A percentile compares a stretch with the other conserved stretches of the same genome.
phyloP scores from a whole-genome alignment of 2,888 invertebrate species.

The Dilophus febrilis region DNA sequence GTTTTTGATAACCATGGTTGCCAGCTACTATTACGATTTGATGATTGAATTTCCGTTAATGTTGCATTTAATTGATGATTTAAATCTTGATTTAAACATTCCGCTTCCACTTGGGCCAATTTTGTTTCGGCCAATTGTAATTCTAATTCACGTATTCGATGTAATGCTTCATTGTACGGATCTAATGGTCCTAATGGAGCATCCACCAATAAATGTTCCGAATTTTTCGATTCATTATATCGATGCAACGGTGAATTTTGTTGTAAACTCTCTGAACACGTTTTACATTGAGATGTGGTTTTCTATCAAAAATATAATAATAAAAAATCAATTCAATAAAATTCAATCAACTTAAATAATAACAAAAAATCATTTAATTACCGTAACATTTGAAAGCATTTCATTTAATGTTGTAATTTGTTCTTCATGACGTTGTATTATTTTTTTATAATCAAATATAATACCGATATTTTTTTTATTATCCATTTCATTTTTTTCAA shows the following conservation, averaged over 20 bases:
- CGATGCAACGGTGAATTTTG: conserved; percentile 11
- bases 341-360: conserved; percentile 2
- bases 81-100: conserved; percentile 88
- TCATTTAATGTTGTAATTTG: conserved; percentile 52
- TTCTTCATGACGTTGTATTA: conserved; percentile 73
- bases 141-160: conserved; percentile 73
- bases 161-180: conserved; percentile 23
- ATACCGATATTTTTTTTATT: conserved; percentile 60
- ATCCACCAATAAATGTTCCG: neutral
- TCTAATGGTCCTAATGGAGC: conserved; percentile 25
- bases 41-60: conserved; percentile 52
- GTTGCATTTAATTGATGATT: conserved; percentile 78
- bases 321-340: neutral
- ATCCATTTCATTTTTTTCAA: conserved; percentile 54
- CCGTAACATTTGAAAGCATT: conserved; percentile 41
- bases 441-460: conserved; percentile 81
- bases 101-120: conserved; percentile 89
- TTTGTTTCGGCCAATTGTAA: conserved; percentile 93
- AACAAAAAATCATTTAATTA: conserved; percentile 18
- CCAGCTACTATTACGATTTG: conserved; percentile 40
- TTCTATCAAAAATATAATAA: conserved; percentile 23
- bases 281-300: conserved; percentile 37
- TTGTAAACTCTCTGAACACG: conserved; percentile 24
- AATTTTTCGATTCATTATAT: conserved; percentile 2
- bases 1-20: conserved; percentile 93